Base-by-base conservation (phyloP, 2,113 vertebrate species). In the Nannospalax galili region DNA sequence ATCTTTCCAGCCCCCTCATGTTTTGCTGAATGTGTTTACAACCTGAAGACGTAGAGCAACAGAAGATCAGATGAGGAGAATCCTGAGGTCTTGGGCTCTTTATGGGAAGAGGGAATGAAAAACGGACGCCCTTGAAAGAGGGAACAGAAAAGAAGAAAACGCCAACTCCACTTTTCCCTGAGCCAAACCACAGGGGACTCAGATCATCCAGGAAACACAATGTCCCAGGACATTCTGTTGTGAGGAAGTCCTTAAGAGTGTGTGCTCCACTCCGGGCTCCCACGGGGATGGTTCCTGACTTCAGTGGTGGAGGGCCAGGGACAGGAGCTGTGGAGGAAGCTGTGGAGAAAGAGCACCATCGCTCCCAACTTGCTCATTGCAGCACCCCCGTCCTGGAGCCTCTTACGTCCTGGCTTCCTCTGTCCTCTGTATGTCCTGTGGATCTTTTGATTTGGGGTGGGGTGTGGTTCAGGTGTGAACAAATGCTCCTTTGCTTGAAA, bases 371-470 rank as follows among this genome's bases (percentile, higher is more conserved):
- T 72, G 6, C 48, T 1, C 4, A n/a, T 20, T 17, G 37, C 22
- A 1, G 20, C 4, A 16, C 3, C 1, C 0, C 16, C 45, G 52
- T 12, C 24, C 35, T n/a, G 1, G 1, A 1, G n/a, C 14, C 0
- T 64, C 52, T 37, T 35, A n/a, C 15, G 26, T 7, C 15, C 32
- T 19, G 2, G 8, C 0, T 1, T 17, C 22, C 11, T 30, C 42
- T 52, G 48, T 14, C 60, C 45, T 12, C 62, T 3, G 7, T 30
- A 37, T 20, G 14, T 70, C 30, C 78, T 35, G 52, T 48, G 35
- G 1, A 2, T 45, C 62, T 56, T 64, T 4, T 67, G 64, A 89
- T 60, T 7, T 24, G 35, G 48, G 56, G 10, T 15, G 8, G 10
- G n/a, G 8, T 24, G 16, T 81, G 69, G 1, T 35, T 52, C 73